A percentile compares a stretch with the other conserved stretches of the same genome.
Evolutionary conservation across 2,888 invertebrate genomes (phyloP).

Genomic region (Drepana falcataria): DNA sequence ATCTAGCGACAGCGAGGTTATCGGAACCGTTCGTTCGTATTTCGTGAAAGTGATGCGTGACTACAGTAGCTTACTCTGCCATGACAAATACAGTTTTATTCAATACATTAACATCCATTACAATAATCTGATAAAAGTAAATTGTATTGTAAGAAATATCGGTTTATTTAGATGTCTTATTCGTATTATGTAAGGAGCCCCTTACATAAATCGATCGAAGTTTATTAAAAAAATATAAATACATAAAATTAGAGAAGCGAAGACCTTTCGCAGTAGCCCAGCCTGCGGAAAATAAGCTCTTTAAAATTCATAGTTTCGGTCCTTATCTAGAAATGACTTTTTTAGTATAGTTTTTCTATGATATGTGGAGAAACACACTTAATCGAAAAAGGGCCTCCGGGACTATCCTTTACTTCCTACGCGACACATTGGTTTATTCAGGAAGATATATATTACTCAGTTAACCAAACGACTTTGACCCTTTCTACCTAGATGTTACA

Average conservation of each 20-base stretch:
- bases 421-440: background rate
- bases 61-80: background rate
- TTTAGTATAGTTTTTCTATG: background rate
- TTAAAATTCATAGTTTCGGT: no score
- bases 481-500: background rate
- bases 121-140: background rate
- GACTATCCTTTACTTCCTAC: background rate
- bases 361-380: background rate
- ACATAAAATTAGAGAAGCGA: no score
- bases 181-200: no score
- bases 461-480: background rate
- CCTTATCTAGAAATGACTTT: no score
- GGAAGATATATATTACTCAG: background rate
- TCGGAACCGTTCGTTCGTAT: no score
- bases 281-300: no score
- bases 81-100: background rate
- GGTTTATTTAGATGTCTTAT: background rate
- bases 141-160: background rate
- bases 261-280: no score
- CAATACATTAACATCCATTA: background rate
- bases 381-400: background rate
- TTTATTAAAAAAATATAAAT: no score
- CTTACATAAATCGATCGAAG: no score
- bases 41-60: background rate
- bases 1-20: no score